A percentile compares a stretch with the other conserved stretches of the same genome.
phyloP scores from a whole-genome alignment of 2,888 invertebrate species.

The Drosophila tripunctata region DNA sequence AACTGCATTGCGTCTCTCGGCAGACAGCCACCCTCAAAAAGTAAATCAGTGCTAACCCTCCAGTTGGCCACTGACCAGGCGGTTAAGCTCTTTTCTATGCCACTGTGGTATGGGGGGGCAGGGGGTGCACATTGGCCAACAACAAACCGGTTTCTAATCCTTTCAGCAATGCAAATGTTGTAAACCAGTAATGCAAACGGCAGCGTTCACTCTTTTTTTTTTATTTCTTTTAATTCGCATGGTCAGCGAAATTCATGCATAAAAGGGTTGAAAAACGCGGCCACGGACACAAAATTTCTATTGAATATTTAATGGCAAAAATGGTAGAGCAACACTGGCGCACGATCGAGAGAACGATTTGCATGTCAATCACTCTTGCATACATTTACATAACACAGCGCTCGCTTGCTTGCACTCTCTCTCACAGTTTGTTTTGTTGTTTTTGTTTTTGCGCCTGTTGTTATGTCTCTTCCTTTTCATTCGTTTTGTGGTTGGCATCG shows the following conservation, averaged over 20 bases:
- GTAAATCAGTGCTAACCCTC: conserved; percentile 59
- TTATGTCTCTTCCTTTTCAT: conserved; percentile 39
- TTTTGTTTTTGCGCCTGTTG: conserved; percentile 33
- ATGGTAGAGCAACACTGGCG: conserved; percentile 21
- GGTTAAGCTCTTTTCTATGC: conserved; percentile 56
- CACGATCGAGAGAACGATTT: conserved; percentile 44
- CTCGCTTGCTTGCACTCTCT: neutral
- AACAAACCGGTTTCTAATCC: conserved; percentile 70
- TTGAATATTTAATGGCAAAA: conserved; percentile 20
- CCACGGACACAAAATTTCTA: conserved; percentile 27
- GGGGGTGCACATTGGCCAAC: conserved; percentile 6
- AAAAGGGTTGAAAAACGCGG: conserved; percentile 44
- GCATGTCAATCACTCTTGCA: conserved; percentile 38
- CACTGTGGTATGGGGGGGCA: conserved; percentile 18
- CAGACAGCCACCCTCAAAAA: conserved; percentile 53
- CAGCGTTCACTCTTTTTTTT: conserved; percentile 19
- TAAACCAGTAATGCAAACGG: conserved; percentile 52
- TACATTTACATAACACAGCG: neutral
- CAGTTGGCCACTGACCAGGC: conserved; percentile 55
- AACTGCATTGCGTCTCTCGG: conserved; percentile 27
- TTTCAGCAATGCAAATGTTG: conserved; percentile 62
- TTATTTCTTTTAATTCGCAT: too few species aligned
- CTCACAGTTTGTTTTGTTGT: conserved; percentile 17
- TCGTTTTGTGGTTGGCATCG: conserved; percentile 51
- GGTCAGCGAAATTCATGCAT: conserved; percentile 42